Evolutionary conservation across 2,797 vertebrate genomes (phyloP).

Genomic region (Danio kyathit): DNA sequence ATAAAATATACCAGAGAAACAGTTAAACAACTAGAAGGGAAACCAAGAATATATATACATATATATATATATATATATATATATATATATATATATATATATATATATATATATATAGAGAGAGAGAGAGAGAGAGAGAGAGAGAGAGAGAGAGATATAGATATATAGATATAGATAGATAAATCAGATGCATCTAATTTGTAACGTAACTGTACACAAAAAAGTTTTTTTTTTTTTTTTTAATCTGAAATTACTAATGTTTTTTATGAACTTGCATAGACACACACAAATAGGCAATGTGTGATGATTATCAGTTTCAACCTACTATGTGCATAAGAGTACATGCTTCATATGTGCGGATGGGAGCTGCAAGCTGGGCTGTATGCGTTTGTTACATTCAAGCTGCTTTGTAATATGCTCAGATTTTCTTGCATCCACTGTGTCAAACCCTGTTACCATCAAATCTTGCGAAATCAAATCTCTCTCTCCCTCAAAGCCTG

Average conservation of each 20-base stretch:
- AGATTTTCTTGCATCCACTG: not conserved
- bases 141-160: no score
- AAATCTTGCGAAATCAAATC: constrained; percentile 5
- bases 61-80: no score
- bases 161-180: constrained; percentile 52
- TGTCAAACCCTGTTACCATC: not conserved
- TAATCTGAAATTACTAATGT: constrained; percentile 18
- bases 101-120: no score
- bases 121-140: no score
- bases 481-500: not conserved
- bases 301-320: constrained; percentile 2
- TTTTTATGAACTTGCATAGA: constrained; percentile 38
- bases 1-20: constrained; percentile 26
- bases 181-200: constrained; percentile 15
- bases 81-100: no score
- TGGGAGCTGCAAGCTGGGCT: not conserved
- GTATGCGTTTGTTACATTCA: constrained; percentile 5
- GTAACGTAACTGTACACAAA: constrained; percentile 37
- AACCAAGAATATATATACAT: constrained; percentile 59
- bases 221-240: no score
- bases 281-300: not conserved
- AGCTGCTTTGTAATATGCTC: not conserved
- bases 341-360: not conserved
- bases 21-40: constrained; percentile 65
- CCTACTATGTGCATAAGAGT: constrained; percentile 2